These are phyloP conservation scores for Epirrhoe tristata DNA, from an alignment of 2,888 invertebrate species.

Conservation along the genomic window DNA sequence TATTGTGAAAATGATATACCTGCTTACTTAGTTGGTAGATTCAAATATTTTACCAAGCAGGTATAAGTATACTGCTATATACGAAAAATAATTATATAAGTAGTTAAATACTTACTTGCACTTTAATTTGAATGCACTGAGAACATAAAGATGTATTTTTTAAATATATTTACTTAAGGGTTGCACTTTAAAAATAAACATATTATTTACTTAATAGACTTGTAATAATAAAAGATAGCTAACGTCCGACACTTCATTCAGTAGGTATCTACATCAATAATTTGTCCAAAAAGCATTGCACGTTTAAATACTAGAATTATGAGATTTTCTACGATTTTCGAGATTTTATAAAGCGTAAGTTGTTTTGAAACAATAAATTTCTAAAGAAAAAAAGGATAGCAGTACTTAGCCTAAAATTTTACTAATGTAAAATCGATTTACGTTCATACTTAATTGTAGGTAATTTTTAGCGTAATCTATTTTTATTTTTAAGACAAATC, in stretches of 20 bases:
- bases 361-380: slow-evolving; percentile 34
- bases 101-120: slow-evolving; percentile 6
- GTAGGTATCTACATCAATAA: not conserved
- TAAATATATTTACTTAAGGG: slow-evolving; percentile 6
- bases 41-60: not conserved
- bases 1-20: not conserved
- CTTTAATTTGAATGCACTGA: slow-evolving; percentile 18
- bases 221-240: slow-evolving; percentile 35
- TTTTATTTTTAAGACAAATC: slow-evolving; percentile 10
- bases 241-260: slow-evolving; percentile 23
- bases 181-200: slow-evolving; percentile 37
- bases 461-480: not conserved
- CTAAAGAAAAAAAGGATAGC: not conserved
- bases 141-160: slow-evolving; percentile 16
- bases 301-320: slow-evolving; percentile 27
- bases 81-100: not conserved
- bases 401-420: too few species aligned
- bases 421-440: slow-evolving; percentile 5
- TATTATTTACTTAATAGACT: slow-evolving; percentile 31
- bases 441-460: slow-evolving; percentile 2
- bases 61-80: not conserved
- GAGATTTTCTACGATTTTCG: slow-evolving; percentile 54
- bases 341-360: slow-evolving; percentile 47
- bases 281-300: slow-evolving; percentile 10
- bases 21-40: not conserved